phyloP scores from a whole-genome alignment of 1,140 invertebrate species.

The Plutomurus gul region DNA sequence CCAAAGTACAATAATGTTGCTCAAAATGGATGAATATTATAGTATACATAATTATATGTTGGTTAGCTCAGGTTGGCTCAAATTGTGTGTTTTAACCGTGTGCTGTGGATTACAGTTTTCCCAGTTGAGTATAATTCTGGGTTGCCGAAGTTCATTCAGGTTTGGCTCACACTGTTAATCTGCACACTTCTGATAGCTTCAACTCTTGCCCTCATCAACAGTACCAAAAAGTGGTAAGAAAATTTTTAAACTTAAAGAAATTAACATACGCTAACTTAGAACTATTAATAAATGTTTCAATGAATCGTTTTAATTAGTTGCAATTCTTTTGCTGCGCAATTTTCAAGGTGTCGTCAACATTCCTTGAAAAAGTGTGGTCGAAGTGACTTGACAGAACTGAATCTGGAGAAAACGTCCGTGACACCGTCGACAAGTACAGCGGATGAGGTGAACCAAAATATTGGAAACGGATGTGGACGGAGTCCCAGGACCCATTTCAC shows the following conservation, averaged over 20 bases:
- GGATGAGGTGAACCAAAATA: neutral
- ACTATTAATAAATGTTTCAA: neutral
- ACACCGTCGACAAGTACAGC: neutral
- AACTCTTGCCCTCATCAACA: neutral
- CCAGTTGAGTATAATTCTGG: neutral
- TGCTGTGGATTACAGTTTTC: too few relatives aligned
- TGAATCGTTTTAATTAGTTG: neutral
- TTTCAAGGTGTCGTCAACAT: neutral
- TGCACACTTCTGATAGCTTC: neutral
- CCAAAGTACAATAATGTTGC: too few relatives aligned
- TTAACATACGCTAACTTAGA: neutral
- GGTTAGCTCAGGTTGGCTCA: too few relatives aligned
- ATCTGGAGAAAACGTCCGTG: neutral
- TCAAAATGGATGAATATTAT: too few relatives aligned
- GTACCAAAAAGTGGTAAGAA: conserved; percentile 8
- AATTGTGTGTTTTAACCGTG: too few relatives aligned
- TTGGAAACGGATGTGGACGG: neutral
- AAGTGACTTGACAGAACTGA: neutral
- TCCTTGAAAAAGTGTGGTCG: neutral
- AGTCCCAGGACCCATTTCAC: neutral
- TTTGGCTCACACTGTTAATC: neutral
- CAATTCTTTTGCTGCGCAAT: neutral
- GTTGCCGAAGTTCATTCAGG: conserved; percentile 51
- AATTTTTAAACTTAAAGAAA: neutral
- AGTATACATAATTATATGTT: too few relatives aligned